A percentile compares a stretch with the other conserved stretches of the same genome.
Evolutionary conservation across 2,797 vertebrate species (phyloP).

Genomic region (Sphenopsis melanotis): DNA sequence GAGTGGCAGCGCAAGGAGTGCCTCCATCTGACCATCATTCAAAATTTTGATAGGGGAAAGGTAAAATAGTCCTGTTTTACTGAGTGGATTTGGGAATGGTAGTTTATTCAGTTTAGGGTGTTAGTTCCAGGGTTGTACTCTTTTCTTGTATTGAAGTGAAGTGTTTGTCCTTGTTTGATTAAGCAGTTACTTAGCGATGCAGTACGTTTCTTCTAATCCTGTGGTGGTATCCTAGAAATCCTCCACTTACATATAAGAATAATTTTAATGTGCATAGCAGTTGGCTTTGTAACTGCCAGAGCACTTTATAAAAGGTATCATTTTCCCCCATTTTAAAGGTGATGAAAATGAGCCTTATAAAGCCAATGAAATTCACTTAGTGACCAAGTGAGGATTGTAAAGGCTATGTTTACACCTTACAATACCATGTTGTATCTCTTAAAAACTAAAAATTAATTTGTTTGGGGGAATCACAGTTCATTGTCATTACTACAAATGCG

Average conservation of each 20-base stretch:
- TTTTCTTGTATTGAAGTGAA: background rate
- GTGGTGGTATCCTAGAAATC: background rate
- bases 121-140: background rate
- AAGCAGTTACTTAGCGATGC: background rate
- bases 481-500: background rate
- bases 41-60: conserved; percentile 97
- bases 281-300: background rate
- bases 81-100: background rate
- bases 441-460: background rate
- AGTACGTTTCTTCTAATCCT: background rate
- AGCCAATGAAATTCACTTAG: background rate
- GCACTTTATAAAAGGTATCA: background rate
- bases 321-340: background rate
- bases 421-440: background rate
- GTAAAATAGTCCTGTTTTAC: conserved; percentile 66
- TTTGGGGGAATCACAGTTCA: background rate
- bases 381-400: background rate
- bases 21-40: conserved; percentile 94
- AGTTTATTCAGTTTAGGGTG: background rate
- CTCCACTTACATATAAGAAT: background rate
- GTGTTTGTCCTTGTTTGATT: background rate
- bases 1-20: conserved; percentile 99
- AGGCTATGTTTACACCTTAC: background rate
- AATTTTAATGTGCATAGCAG: background rate
- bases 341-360: background rate